Evolutionary conservation across 2,797 vertebrate species (phyloP).

Genomic region (Erpetoichthys calabaricus): DNA sequence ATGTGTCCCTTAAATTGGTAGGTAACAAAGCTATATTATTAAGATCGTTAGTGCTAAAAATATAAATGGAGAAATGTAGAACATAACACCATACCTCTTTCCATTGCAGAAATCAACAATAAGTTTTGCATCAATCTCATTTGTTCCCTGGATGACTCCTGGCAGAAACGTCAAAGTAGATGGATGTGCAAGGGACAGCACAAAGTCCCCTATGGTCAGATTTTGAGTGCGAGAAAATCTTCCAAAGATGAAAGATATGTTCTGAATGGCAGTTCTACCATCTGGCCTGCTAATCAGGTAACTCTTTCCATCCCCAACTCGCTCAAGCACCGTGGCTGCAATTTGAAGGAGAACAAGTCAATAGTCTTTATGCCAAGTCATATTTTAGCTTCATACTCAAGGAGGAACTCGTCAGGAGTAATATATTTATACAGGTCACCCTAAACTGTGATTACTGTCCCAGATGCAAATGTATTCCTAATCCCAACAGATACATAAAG

Average conservation of each 20-base stretch:
- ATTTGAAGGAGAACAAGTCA: slow-evolving; percentile 1
- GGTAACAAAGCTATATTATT: too few relatives aligned
- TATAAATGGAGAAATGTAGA: background rate
- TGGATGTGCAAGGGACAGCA: slow-evolving; percentile 13
- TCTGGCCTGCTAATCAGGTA: slow-evolving; percentile 18
- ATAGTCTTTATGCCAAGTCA: too few relatives aligned
- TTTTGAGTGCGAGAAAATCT: slow-evolving; percentile 12
- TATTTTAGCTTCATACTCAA: too few relatives aligned
- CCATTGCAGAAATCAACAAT: slow-evolving; percentile 15
- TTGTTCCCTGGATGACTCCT: slow-evolving; percentile 10
- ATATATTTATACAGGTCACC: too few relatives aligned
- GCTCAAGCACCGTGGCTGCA: slow-evolving; percentile 17
- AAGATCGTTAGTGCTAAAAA: too few relatives aligned
- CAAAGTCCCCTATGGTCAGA: slow-evolving; percentile 11
- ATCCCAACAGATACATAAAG: too few relatives aligned
- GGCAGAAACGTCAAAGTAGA: slow-evolving; percentile 18
- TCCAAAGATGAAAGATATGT: slow-evolving; percentile 20
- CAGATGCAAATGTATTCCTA: too few relatives aligned
- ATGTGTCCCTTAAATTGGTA: too few relatives aligned
- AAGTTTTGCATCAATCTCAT: slow-evolving; percentile 4
- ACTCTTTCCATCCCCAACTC: slow-evolving; percentile 11
- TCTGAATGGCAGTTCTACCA: slow-evolving; percentile 16
- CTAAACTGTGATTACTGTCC: too few relatives aligned
- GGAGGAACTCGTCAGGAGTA: too few relatives aligned
- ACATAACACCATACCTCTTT: slow-evolving; percentile 11